phyloP scores from a whole-genome alignment of 1,140 invertebrate species.

The Olivierus martensii region DNA sequence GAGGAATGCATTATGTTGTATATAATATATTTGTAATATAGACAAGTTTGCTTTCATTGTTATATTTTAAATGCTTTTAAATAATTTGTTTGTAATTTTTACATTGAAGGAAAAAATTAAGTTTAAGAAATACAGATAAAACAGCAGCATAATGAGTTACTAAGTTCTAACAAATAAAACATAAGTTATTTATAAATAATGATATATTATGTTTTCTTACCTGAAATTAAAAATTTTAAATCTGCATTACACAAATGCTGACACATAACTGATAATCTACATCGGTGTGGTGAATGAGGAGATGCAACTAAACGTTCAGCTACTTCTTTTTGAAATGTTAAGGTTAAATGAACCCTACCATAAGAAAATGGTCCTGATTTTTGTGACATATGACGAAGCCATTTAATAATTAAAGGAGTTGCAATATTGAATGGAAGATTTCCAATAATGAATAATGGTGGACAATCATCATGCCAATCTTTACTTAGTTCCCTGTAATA shows the following conservation, averaged over 20 bases:
- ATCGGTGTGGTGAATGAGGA: constrained; percentile 47
- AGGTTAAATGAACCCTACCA: constrained; percentile 71
- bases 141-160: background rate
- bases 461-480: constrained; percentile 39
- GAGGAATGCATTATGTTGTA: too few relatives aligned
- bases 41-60: too few relatives aligned
- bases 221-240: constrained; percentile 76
- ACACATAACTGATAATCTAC: constrained; percentile 83
- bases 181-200: background rate
- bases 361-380: constrained; percentile 59
- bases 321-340: constrained; percentile 87
- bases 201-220: constrained; percentile 28
- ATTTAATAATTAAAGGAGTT: constrained; percentile 79
- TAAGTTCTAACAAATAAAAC: background rate
- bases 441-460: constrained; percentile 75
- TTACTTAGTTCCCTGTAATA: constrained; percentile 11
- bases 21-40: too few relatives aligned
- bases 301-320: constrained; percentile 67
- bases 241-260: constrained; percentile 77
- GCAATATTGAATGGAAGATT: constrained; percentile 96
- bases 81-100: constrained; percentile 6
- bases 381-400: constrained; percentile 65
- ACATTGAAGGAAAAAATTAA: background rate
- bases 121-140: background rate
- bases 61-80: background rate